Evolutionary conservation across 2,113 vertebrate genomes (phyloP).

Genomic region (Scomber colias): DNA sequence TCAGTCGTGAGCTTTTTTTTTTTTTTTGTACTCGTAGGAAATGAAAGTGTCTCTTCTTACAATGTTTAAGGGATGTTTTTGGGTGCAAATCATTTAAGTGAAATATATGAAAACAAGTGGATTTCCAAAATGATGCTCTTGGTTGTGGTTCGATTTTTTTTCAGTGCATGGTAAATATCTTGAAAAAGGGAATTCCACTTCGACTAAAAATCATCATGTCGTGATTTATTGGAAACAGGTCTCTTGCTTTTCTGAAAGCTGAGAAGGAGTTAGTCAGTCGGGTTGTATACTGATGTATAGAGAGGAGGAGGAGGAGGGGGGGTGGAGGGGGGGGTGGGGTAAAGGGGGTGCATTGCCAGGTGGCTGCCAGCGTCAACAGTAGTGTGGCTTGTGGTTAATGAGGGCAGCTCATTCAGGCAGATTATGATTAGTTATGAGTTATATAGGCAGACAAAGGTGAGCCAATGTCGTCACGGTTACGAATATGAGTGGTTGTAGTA

Average conservation of each 20-base stretch:
- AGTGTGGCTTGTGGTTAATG: slow-evolving; percentile 51
- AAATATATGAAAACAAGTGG: neutral
- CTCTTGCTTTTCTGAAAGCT: slow-evolving; percentile 44
- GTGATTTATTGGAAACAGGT: slow-evolving; percentile 75
- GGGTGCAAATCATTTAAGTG: neutral
- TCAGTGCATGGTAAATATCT: neutral
- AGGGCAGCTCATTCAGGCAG: neutral
- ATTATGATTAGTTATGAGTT: slow-evolving; percentile 7
- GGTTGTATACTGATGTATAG: neutral
- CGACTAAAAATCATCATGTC: slow-evolving; percentile 5
- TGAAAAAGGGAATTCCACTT: slow-evolving; percentile 20
- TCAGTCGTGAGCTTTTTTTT: neutral
- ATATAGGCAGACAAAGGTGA: slow-evolving; percentile 30
- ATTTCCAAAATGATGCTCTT: neutral
- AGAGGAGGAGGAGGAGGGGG: neutral
- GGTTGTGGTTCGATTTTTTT: neutral
- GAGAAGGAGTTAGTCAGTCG: slow-evolving; percentile 49
- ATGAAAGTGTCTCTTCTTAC: neutral
- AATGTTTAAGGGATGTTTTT: neutral
- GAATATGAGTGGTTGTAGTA: neutral
- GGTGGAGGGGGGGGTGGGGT: neutral
- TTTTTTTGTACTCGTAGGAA: neutral
- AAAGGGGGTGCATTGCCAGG: neutral
- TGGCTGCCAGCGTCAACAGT: slow-evolving; percentile 13
- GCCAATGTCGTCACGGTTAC: neutral